These are phyloP conservation scores for Heliothis subflexa DNA, from an alignment of 1,140 invertebrate species.

Conservation along the genomic window DNA sequence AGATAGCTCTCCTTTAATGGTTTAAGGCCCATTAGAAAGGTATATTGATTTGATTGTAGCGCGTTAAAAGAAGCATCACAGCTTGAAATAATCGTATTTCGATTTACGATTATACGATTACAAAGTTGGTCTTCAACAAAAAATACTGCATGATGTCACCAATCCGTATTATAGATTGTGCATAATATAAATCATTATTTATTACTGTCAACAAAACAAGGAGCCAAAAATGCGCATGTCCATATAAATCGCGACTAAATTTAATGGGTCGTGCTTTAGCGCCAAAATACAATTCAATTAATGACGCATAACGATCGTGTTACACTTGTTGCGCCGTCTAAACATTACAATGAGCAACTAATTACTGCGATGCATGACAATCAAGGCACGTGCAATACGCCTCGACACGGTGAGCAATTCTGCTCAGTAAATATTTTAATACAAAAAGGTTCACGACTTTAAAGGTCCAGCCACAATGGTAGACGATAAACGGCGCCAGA, in stretches of 20 bases:
- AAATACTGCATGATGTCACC: conserved; percentile 32
- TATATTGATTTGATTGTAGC: conserved; percentile 28
- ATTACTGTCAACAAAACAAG: conserved; percentile 21
- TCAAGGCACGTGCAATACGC: conserved; percentile 27
- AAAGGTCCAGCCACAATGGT: conserved; percentile 29
- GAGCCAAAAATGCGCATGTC: conserved; percentile 56
- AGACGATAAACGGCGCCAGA: conserved; percentile 61
- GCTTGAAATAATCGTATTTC: no score
- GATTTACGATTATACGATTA: not conserved
- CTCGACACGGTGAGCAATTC: conserved; percentile 21
- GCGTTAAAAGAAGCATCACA: conserved; percentile 6
- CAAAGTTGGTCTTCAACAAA: conserved; percentile 8
- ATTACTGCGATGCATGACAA: conserved; percentile 40
- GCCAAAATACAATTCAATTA: conserved; percentile 55
- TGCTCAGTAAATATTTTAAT: conserved; percentile 5
- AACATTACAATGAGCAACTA: conserved; percentile 46
- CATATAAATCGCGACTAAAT: conserved; percentile 51
- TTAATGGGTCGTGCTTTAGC: conserved; percentile 37
- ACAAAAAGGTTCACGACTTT: conserved; percentile 29
- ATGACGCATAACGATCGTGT: conserved; percentile 54
- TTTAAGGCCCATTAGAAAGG: conserved; percentile 52
- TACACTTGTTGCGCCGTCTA: conserved; percentile 49
- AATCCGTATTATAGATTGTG: not conserved
- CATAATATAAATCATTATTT: conserved; percentile 2
- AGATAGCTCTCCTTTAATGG: conserved; percentile 62